Base-by-base conservation (phyloP, 1,140 invertebrate species). In the Diorhabda sublineata region DNA sequence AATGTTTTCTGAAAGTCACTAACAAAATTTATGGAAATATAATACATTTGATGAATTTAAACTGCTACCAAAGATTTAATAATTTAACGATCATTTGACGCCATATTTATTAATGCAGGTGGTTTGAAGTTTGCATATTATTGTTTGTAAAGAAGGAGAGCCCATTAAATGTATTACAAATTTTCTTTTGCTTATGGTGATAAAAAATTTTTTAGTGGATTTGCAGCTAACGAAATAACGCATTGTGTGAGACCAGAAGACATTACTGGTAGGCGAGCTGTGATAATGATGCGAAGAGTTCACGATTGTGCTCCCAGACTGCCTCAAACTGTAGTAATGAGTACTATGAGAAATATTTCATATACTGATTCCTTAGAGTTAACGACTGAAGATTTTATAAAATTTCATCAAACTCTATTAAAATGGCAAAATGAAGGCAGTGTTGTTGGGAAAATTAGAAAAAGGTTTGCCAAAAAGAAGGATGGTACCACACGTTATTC, bases 201-300 rank as follows among this genome's bases (percentile, higher is more conserved):
- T 26, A 26, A 26, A 26, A 26, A 26, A 26, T 1, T 73, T 82
- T 81, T 45, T 74, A 86, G 84, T 82, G 85, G 83, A 4, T 87
- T 82, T 81, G 85, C 85, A 64, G 85, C 85, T 60, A 81, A 87
- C 80, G 81, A 83, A 62, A 85, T 87, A 4, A 87, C 85, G 52
- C 85, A 87, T 74, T 86, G 85, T 77, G 82, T 87, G 8, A 73
- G 85, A 73, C 85, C 85, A 45, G 80, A 87, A 78, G 85, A 87
- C 79, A 81, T 84, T n/a, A 79, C 80, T 41, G 68, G 79, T 59
- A 74, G 84, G 69, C 75, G 85, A 71, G 84, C 85, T 59, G 85
- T 85, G 5, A 84, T 87, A 66, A 83, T 87, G 67, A 69, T 87
- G 5, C 74, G 85, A 71, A 83, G 83, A 65, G 69, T 69, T 45